Base-by-base conservation (phyloP, 2,888 invertebrate genomes). In the Aplocera efformata region DNA sequence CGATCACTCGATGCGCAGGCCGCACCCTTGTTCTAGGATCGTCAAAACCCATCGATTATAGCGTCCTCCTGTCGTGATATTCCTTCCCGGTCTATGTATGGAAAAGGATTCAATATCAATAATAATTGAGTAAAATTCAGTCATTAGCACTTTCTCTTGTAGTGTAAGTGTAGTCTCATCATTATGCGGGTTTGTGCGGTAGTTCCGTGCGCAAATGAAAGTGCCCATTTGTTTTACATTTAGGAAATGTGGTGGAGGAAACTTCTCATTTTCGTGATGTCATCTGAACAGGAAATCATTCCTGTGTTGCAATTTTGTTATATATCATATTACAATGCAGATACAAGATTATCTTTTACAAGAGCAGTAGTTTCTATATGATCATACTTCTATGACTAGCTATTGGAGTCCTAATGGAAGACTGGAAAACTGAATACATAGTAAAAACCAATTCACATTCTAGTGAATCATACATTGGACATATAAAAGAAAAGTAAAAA, bases 161-260 rank as follows among this genome's bases (percentile, higher is more conserved):
- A 48, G 39, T 53, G 51, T 49, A 61, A 61, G 5, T 17, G 13
- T 17, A 17, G 13, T 17, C 67, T 76, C 72, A 73, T 83, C 72
- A 74, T 59, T 79, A 81, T 79, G 68, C 77, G 67, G 70, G 71
- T 60, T 73, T 72, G 74, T 63, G 59, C 56, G 57, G 53, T 64
- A 60, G 63, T 80, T 79, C 74, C 73, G 72, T 67, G 67, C 73
- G 65, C 58, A 71, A 76, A 76, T 66, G 78, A 80, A 80, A 79
- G 79, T 79, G 72, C 62, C 56, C 64, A 62, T 62, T 67, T 59
- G 60, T 53, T 66, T 63, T 53, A 53, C 59, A 63, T 60, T 36
- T 63, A 64, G 56, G 67, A 67, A 69, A 62, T 59, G 48, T 42
- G 53, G 52, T 43, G 49, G 50, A 36, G 40, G 46, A 50, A 50